Evolutionary conservation across 1,140 invertebrate species (phyloP), one percentile per base, ranked within the genome.

Genomic region (Elymnias hypermnestra): DNA sequence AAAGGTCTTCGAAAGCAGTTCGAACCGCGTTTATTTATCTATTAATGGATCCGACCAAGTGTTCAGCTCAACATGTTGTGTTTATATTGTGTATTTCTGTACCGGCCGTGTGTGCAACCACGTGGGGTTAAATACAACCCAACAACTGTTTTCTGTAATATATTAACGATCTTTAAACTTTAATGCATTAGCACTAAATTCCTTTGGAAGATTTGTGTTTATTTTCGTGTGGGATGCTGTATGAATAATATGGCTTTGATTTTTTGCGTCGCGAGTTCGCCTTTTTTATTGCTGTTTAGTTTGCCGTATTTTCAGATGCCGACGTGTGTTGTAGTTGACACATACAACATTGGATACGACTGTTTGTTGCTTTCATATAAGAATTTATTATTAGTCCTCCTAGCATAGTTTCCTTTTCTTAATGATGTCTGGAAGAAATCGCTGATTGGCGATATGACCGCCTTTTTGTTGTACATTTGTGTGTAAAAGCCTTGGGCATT

Each of bases 41-140:
- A 84, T 84, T 78, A 79, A 73, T 83, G 76, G 63, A 50, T 42
- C 43, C 26, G 46, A 58, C 69, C 76, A 76, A 83, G 79, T 79
- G 79, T 76, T 79, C 62, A 65, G 66, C 70, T 66, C 63, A 81
- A 83, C 76, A 78, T 72, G 69, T 72, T 73, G 72, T 84, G 79
- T 84, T 83, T 83, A 83, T 69, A 43, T 62, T 68, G 71, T 50
- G 59, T 83, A 83, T 83, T 83, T 83, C 75, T 81, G 79, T 72
- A 67, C 62, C 54, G 43, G 51, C 67, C 67, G 66, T 71, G 75
- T 72, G 72, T 74, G 56, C 61, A 50, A 49, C 72, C 75, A 79
- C 74, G 75, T 79, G 79, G 76, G 71, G 61, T 53, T 47, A 38
- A 45, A 42, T 39, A 38, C 36, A 18, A 26, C 37, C 9, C 9